Base-by-base conservation (phyloP, 2,797 vertebrate genomes). In the Anabas testudineus region DNA sequence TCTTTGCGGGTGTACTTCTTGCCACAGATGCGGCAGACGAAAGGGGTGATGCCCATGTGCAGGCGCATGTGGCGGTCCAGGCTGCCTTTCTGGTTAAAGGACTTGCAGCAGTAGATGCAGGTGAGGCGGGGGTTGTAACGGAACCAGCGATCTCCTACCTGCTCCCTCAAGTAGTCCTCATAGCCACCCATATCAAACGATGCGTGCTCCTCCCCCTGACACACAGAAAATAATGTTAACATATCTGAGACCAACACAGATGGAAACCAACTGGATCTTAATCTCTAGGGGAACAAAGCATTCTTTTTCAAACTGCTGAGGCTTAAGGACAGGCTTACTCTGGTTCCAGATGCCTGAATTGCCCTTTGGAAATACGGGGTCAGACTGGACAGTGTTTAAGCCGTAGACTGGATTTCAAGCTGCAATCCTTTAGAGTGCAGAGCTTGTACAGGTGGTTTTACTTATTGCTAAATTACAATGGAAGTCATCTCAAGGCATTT, bases 1-100 rank as follows among this genome's bases (percentile, higher is more conserved):
- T 99, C 98, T 78, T 99, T 99, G 76, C 98, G 96, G 3, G 98
- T 99, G 84, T 99, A 99, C 87, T 99, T 99, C 92, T 99, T 99
- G 19, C 98, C 98, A 0, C 98, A 99, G 93, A 99, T 97, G 75
- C 97, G 96, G 84, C 98, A 99, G 21, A 97, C 97, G 0, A 99
- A 99, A 0, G 98, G 98, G 0, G 98, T 99, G 91, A 99, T 99
- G 67, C 98, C 98, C 98, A 99, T 99, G 91, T 99, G 98, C 2
- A 99, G 94, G 0, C 98, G 95, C 98, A 99, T 99, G 92, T 99
- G 97, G 28, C 98, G 95, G 92, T 99, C 98, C 84, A 99, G 94
- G 84, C 98, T 99, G 66, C 98, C 98, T 68, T 99, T 99, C 94
- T 99, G 98, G 93, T 99, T 99, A 88, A 99, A 99, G 69, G 97